Evolutionary conservation across 64 coral and sea anemone genomes (phyloP), one percentile per base, ranked within the genome.

Genomic region (Dendronephthya gigantea): DNA sequence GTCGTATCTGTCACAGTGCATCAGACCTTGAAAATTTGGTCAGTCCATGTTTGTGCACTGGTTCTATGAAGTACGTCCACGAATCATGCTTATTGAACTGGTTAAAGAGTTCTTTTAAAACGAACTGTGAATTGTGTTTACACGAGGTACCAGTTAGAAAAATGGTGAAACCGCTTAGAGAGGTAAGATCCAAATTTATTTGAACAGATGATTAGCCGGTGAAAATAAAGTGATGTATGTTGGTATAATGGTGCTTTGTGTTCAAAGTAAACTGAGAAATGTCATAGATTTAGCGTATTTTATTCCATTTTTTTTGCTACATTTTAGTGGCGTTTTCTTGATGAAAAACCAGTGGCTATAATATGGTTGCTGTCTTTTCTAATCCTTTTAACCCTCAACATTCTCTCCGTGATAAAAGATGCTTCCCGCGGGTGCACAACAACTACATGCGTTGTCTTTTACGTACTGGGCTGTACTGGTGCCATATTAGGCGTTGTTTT

Each of bases 41-140:
- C 11, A 98, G 95, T 83, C 95, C 95, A 10, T 98, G 95, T 87
- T 50, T 92, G 32, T 98, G 95, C 27, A 98, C 90, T 9, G 95
- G 95, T 0, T 93, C 95, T 43, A 90, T 98, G 4, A 89, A 89
- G 56, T 92, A 88, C 58, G 89, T 98, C 22, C 95, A 98, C 39
- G 92, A 98, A 19, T 82, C 87, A 0, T 98, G 95, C 86, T 84
- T 98, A 0, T 93, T 98, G 92, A 90, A 68, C 59, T 98, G 95
- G 95, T 58, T 98, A 39, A 88, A 98, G 34, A 89, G 90, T 76
- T 85, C 83, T 65, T 89, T 93, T 1, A 93, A 85, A 83, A 93
- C 90, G 58, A 98, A 89, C 37, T 98, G 95, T 49, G 95, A 98
- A 74, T 68, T 98, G 2, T 98, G 95, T 86, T 75, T 98, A 27